These are phyloP conservation scores for Chaetoderma sp. DNA, from an alignment of 2,888 invertebrate species.

Conservation along the genomic window DNA sequence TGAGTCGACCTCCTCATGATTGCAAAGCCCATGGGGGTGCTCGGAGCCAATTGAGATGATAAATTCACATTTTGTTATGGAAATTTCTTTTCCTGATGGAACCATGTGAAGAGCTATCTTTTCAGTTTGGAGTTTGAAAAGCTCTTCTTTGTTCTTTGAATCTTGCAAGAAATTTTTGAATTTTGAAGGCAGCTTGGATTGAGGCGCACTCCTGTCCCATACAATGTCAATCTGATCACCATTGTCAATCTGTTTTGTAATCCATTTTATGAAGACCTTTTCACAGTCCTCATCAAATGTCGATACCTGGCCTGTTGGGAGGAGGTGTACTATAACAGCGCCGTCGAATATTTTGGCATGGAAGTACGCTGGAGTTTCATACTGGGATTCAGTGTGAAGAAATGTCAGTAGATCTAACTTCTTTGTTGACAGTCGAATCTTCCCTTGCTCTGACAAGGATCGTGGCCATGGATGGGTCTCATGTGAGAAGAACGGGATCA, in stretches of 20 bases:
- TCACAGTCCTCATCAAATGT: background rate
- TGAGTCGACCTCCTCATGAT: too few species aligned
- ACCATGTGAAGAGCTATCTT: too few species aligned
- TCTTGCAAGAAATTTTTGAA: too few species aligned
- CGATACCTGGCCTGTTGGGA: background rate
- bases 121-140: too few species aligned
- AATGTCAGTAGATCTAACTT: background rate
- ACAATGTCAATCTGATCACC: background rate
- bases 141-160: too few species aligned
- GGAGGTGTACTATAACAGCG: background rate
- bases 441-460: background rate
- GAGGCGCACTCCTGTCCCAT: background rate
- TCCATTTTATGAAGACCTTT: background rate
- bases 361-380: background rate
- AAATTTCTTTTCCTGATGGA: too few species aligned
- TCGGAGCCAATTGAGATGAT: too few species aligned
- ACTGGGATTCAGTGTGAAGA: background rate
- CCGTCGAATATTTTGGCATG: background rate
- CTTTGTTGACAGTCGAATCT: background rate
- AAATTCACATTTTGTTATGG: too few species aligned
- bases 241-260: background rate
- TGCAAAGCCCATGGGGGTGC: too few species aligned
- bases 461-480: background rate
- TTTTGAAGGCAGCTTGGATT: too few species aligned
- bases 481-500: background rate